Evolutionary conservation across 2,888 invertebrate genomes (phyloP), one percentile per base, ranked within the genome.

Genomic region (Biston betularia): DNA sequence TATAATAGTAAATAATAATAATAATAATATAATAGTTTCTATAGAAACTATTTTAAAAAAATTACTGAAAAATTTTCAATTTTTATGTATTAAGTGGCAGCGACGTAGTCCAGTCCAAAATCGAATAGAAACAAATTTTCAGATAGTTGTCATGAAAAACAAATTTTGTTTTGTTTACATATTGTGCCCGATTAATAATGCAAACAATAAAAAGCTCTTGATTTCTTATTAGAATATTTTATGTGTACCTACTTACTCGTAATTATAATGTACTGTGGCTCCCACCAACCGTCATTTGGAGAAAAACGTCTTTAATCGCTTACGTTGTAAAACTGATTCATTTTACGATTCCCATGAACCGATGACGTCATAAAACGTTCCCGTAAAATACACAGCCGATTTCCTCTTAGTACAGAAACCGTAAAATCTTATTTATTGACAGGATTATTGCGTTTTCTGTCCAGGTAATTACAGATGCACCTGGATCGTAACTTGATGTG

Each of bases 261-360:
- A 57, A 48, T 48, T 12, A 15, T 38, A 48, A 12, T 48, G 4
- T 24, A 46, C 48, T 15, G 15, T 35, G 8, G 9, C 35, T 57
- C 15, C 48, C 49, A 35, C 11, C 38, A 38, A 38, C 38, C 38
- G 4, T 40, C 11, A 11, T 49, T 44, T 7, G 11, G 58, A 56
- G 57, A 62, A 72, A 62, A 58, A 49, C 49, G 58, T 49, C 24
- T 58, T 42, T 58, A 58, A 58, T 58, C 58, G 58, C 38, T 63
- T 61, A 70, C 55, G 76, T 69, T 75, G 75, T 78, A 76, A 79
- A 82, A 76, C 78, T 75, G 79, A 82, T 77, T 77, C 73, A 76
- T 80, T 83, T 86, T 79, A 85, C 81, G 81, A 82, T 81, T 80
- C 77, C 78, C 72, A 75, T 75, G 79, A 81, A 84, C 79, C 73